Percentiles rank a stretch among this genome's conserved stretches.
Evolutionary conservation across 2,797 vertebrate species (phyloP).

Genomic region (Neostethus bicornis): DNA sequence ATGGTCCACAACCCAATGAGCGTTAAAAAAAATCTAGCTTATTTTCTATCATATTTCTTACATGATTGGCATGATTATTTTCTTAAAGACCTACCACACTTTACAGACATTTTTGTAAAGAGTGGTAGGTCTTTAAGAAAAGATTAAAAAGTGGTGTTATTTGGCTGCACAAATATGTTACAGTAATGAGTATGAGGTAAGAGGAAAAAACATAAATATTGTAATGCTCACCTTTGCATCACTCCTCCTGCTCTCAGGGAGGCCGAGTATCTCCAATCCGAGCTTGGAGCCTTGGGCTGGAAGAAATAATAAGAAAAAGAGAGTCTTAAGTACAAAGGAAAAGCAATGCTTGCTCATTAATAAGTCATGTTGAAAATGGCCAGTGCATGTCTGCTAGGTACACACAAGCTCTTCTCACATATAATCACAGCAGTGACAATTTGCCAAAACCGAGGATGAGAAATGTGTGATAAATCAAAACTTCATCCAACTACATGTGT

Average conservation of each 20-base stretch:
- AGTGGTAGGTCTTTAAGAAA: no score
- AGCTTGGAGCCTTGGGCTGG: constrained; percentile 89
- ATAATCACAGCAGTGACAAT: constrained; percentile 23
- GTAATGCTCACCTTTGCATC: constrained; percentile 89
- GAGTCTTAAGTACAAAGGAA: constrained; percentile 67
- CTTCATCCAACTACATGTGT: constrained; percentile 5
- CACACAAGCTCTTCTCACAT: constrained; percentile 22
- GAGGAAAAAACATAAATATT: constrained; percentile 15
- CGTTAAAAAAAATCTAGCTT: no score
- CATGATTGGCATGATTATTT: no score
- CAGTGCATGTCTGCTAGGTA: constrained; percentile 15
- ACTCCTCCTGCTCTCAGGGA: constrained; percentile 92
- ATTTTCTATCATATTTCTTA: no score
- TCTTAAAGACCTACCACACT: no score
- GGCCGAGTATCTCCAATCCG: constrained; percentile 98
- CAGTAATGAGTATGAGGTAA: constrained; percentile 3
- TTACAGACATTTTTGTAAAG: no score
- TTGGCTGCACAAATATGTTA: neutral
- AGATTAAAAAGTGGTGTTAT: no score
- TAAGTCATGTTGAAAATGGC: constrained; percentile 58
- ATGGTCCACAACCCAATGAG: no score
- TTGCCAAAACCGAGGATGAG: constrained; percentile 30
- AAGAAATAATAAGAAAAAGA: constrained; percentile 77
- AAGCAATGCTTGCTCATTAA: constrained; percentile 68
- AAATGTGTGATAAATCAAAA: constrained; percentile 43